These are phyloP conservation scores for Tineola bisselliella DNA, from an alignment of 2,888 invertebrate species.

Conservation along the genomic window DNA sequence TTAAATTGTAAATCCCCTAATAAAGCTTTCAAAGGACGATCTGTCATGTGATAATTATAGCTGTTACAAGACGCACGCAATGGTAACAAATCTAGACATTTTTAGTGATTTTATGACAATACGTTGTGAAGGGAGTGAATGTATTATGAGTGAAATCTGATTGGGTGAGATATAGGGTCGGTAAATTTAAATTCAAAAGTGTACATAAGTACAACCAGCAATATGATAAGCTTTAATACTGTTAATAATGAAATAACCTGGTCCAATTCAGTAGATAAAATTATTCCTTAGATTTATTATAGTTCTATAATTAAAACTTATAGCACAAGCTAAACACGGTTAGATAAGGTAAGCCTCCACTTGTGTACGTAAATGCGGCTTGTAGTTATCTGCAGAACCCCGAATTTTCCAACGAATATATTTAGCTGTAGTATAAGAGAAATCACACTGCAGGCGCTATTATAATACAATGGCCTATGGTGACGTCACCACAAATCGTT, in stretches of 20 bases:
- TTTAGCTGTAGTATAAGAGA: too few species aligned
- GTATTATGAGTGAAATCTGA: neutral
- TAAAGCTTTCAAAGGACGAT: too few species aligned
- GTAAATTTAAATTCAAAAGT: too few species aligned
- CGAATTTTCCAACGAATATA: neutral
- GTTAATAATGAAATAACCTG: neutral
- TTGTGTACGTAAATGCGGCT: neutral
- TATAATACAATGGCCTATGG: too few species aligned
- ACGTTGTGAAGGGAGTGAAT: neutral
- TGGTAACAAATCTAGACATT: neutral
- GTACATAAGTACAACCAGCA: neutral
- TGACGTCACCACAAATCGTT: too few species aligned
- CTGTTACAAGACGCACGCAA: neutral
- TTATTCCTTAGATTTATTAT: neutral
- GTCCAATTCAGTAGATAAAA: neutral
- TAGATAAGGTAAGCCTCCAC: neutral
- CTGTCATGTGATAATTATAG: too few species aligned
- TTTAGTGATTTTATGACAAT: neutral
- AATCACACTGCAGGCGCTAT: too few species aligned
- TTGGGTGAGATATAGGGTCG: neutral
- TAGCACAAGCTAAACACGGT: neutral
- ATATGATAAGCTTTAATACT: neutral
- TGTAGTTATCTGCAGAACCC: neutral
- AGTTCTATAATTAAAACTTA: too few species aligned
- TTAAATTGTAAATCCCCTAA: neutral